Base-by-base conservation (phyloP, 1,140 invertebrate species). In the Aphidius gifuensis region DNA sequence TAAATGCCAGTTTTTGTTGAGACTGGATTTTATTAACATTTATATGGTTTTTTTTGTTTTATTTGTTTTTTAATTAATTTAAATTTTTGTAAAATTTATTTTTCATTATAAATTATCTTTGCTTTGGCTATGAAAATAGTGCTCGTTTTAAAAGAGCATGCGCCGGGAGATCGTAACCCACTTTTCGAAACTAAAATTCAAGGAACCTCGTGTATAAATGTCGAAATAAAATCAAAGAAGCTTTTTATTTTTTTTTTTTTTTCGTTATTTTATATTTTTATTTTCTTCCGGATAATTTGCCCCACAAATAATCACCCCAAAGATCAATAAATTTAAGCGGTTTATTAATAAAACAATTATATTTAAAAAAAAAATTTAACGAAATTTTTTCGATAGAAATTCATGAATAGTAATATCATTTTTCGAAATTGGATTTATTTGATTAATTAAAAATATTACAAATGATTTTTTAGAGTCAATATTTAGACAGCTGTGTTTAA, bases 131-230 rank as follows among this genome's bases (percentile, higher is more conserved):
- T 9, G 23, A 4, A 39, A 51, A 51, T 53, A 21, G 46, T 21
- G 61, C 42, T 23, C n/a, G 16, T 7, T 11, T 21, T 4, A 32
- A 23, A 40, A 9, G 47, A 62, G 51, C 47, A 49, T 51, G 55
- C 61, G 54, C 53, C 32, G n/a, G 23, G 23, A 49, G 7, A 16
- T 21, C 38, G 21, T 62, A 62, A 62, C 61, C 61, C 55, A 62
- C 61, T 62, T 62, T 62, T 43, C 55, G 58, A 23, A 58, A 58
- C 47, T 54, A 58, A 56, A 62, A 56, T 62, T 62, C 53, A 39
- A 46, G 40, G 40, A 62, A 62, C 44, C 53, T 57, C 54, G 45
- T 62, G 46, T 44, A 43, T 47, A n/a, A 39, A 49, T 40, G 21
- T 51, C 5, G 38, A 5, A 39, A 32, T 57, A 46, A 46, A 32